A percentile compares a stretch with the other conserved stretches of the same genome.
phyloP scores from a whole-genome alignment of 2,113 vertebrate genomes.

The Hipposideros armiger region DNA sequence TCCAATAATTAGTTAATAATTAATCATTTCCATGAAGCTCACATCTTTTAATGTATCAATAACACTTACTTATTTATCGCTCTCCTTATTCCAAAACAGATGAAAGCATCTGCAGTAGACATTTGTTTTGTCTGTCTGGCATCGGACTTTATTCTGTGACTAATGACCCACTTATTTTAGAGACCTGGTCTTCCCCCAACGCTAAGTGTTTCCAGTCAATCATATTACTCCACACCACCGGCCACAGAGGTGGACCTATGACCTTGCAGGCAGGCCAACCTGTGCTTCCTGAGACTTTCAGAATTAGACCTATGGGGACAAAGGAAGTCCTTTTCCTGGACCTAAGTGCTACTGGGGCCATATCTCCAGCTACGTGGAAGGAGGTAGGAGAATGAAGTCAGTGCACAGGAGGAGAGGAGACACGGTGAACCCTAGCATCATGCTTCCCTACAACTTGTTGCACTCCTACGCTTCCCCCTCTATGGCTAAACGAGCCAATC shows the following conservation, averaged over 20 bases:
- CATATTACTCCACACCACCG: not conserved
- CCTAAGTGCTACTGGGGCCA: not conserved
- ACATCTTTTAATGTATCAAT: not conserved
- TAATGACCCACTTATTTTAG: not conserved
- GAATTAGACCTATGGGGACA: not conserved
- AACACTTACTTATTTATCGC: not conserved
- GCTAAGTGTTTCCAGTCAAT: not conserved
- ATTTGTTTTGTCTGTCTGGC: not conserved
- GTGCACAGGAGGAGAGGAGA: not conserved
- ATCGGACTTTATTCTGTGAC: not conserved
- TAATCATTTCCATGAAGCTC: not conserved
- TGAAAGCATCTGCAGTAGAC: not conserved
- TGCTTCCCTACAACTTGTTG: not conserved
- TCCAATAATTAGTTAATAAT: not conserved
- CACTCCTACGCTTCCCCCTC: not conserved
- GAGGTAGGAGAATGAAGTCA: not conserved
- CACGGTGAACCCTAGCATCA: not conserved
- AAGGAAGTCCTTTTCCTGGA: not conserved
- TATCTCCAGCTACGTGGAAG: not conserved
- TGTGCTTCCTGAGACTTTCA: not conserved
- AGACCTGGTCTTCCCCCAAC: not conserved
- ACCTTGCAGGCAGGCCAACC: not conserved
- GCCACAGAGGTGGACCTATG: not conserved
- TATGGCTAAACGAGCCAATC: not conserved
- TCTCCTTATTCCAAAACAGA: conserved; percentile 10